phyloP scores from a whole-genome alignment of 2,113 vertebrate genomes.

The Riparia riparia region DNA sequence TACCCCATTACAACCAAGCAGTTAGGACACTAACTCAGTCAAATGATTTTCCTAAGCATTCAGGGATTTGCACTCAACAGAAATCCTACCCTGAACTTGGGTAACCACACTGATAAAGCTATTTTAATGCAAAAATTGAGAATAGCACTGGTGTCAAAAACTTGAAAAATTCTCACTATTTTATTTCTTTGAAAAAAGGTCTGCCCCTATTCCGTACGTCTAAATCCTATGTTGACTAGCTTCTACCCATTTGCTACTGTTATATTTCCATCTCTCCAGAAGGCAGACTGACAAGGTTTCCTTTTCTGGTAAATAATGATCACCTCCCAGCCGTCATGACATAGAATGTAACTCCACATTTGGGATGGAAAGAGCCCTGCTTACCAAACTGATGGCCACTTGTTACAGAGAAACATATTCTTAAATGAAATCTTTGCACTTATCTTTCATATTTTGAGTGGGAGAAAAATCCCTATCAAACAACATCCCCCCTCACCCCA shows the following conservation, averaged over 20 bases:
- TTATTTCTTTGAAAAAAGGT: not conserved
- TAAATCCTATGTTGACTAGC: conserved; percentile 14
- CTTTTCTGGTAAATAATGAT: conserved; percentile 42
- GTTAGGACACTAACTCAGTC: not conserved
- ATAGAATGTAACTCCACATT: conserved; percentile 5
- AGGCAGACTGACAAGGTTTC: conserved; percentile 47
- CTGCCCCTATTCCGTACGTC: not conserved
- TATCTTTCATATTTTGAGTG: not conserved
- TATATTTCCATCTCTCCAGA: conserved; percentile 41
- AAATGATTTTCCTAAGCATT: not conserved
- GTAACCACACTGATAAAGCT: not conserved
- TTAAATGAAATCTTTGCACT: not conserved
- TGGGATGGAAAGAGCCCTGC: not conserved
- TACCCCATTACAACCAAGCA: not conserved
- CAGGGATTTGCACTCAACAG: not conserved
- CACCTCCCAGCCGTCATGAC: not conserved
- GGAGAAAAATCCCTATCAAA: not conserved
- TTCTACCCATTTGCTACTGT: conserved; percentile 14
- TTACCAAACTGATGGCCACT: not conserved
- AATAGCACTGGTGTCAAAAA: not conserved
- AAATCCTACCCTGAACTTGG: not conserved
- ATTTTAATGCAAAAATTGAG: not conserved
- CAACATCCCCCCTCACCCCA: fast-evolving
- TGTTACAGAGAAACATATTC: not conserved
- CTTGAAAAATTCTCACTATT: not conserved